Evolutionary conservation across 1,140 invertebrate genomes (phyloP), one percentile per base, ranked within the genome.

Genomic region (Leptonema lineaticorne): DNA sequence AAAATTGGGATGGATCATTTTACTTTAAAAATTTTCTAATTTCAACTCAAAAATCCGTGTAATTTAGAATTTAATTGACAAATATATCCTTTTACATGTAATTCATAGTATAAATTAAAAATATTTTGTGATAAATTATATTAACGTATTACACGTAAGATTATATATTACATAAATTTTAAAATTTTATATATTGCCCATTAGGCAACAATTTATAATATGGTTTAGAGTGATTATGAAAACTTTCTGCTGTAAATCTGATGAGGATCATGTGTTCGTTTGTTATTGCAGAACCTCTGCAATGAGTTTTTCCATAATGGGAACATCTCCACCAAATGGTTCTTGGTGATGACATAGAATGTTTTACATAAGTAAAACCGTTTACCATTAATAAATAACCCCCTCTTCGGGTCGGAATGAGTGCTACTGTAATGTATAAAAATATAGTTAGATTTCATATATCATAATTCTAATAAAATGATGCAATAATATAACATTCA

Each of bases 251-350:
- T 2, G 18, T 18, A 53, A 53, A 53, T 18, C 18, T 1, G 1
- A 53, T 20, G 2, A 53, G 11, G 2, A 22, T 18, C 22, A 18
- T 20, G 11, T 53, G 18, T 20, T 20, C 48, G 24, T 53, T 26
- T 20, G 48, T 53, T 9, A 53, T 20, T 2, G 48, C 48, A 1
- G 24, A 22, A 1, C 48, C 48, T 22, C 48, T 22, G 24, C 48
- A 53, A 26, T 26, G 18, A 11, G 48, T 22, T 22, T 22, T 53
- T 20, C 18, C 24, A 20, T 53, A 53, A 18, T 2, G 22, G 2
- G 48, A 53, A 53, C 48, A 53, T 53, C 24, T 53, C 48, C 48
- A 53, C 48, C 48, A 53, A 6, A 20, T 22, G 9, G 18, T 53
- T 20, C 18, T 20, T 1, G 18, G 18, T 20, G 18, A 22, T 11